Evolutionary conservation across 2,888 invertebrate genomes (phyloP).

Genomic region (Cordilura impudica): DNA sequence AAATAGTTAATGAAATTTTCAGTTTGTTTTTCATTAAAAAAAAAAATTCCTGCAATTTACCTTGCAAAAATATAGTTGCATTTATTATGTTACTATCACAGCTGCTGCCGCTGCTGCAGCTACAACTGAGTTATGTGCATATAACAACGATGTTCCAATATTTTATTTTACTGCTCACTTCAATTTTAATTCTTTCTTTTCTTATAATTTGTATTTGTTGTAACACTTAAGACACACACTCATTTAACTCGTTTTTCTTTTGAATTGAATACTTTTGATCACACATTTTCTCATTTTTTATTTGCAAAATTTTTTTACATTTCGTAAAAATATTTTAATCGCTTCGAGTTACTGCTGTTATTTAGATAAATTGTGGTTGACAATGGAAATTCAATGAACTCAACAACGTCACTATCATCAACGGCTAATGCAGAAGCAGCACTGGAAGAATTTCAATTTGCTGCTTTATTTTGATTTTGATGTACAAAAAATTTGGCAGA

Average conservation of each 20-base stretch:
- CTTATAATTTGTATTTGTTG: conserved; percentile 15
- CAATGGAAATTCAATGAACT: conserved; percentile 66
- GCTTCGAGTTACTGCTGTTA: conserved; percentile 50
- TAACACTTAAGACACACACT: conserved; percentile 9
- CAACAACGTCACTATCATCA: conserved; percentile 67
- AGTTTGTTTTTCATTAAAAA: conserved; percentile 57
- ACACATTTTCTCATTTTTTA: conserved; percentile 26
- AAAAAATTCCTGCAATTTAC: conserved; percentile 3
- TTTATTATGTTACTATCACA: conserved; percentile 15
- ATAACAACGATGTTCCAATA: not conserved
- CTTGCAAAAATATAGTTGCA: conserved; percentile 28
- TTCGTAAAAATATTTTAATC: conserved; percentile 61
- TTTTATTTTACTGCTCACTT: conserved; percentile 4
- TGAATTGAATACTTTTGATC: not conserved
- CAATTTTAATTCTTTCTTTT: conserved; percentile 4
- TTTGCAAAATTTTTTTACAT: conserved; percentile 52
- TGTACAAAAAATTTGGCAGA: conserved; percentile 78
- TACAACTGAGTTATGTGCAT: conserved; percentile 1
- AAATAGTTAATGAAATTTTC: too few relatives aligned
- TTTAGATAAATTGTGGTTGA: conserved; percentile 62
- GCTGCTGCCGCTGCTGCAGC: conserved; percentile 59
- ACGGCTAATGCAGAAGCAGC: conserved; percentile 68
- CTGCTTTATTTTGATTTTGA: conserved; percentile 77
- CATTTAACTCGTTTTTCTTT: not conserved
- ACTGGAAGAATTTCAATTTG: conserved; percentile 71